Evolutionary conservation across 2,113 vertebrate species (phyloP).

Genomic region (Hassar affinis): DNA sequence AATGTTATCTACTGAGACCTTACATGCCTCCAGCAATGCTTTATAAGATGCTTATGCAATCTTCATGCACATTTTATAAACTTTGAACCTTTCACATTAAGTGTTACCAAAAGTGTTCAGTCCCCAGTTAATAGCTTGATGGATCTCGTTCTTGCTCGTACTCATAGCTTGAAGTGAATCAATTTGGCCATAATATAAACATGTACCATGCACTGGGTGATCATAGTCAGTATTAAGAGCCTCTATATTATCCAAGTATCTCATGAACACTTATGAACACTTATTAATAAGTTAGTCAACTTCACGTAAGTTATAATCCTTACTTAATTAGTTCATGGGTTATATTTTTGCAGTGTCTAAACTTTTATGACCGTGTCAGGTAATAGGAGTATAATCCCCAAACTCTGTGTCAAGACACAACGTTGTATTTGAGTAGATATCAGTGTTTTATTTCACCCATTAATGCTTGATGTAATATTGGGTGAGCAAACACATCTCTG

Average conservation of each 20-base stretch:
- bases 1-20: not conserved
- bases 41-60: not conserved
- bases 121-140: not conserved
- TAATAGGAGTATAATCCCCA: not conserved
- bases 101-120: not conserved
- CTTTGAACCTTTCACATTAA: not conserved
- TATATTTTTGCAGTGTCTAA: not conserved
- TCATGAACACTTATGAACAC: not conserved
- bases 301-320: not conserved
- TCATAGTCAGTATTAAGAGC: not conserved
- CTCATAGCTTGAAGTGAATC: not conserved
- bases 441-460: not conserved
- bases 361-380: not conserved
- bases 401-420: not conserved
- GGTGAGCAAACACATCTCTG: constrained; percentile 45
- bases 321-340: not conserved
- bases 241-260: not conserved
- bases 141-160: not conserved
- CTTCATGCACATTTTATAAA: not conserved
- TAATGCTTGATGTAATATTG: not conserved
- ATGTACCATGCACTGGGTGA: not conserved
- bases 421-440: not conserved
- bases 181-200: not conserved
- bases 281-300: not conserved
- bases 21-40: not conserved